Conservation (phyloP, 2,113 vertebrate species). For the Ctenodactylus gundi region DNA sequence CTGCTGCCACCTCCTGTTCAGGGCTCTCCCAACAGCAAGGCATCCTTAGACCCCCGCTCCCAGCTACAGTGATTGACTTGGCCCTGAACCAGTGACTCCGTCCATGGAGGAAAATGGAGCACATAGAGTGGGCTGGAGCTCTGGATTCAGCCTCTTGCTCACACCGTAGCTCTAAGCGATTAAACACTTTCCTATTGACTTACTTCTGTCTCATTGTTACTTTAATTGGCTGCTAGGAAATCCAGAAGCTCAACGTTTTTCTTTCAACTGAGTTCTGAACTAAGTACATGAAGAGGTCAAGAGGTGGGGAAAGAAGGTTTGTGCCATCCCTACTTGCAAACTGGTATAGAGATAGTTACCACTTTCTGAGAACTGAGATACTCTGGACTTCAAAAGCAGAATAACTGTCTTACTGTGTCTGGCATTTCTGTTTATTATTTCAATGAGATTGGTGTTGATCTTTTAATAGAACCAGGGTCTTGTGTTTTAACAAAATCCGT, state of each 20-base stretch:
- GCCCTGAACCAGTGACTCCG: no score
- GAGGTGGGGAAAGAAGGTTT: background rate
- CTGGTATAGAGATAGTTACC: background rate
- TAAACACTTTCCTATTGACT: background rate
- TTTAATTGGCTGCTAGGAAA: background rate
- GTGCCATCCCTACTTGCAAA: background rate
- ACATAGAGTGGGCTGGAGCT: background rate
- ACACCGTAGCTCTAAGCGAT: background rate
- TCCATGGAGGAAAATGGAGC: fast-evolving
- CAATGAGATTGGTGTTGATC: background rate
- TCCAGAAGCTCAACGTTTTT: background rate
- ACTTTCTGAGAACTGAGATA: background rate
- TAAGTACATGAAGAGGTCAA: background rate
- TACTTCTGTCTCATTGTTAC: background rate
- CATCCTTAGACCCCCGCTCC: background rate
- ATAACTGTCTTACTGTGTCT: background rate
- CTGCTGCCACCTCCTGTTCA: background rate
- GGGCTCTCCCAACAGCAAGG: background rate
- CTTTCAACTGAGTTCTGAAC: background rate
- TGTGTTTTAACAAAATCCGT: background rate
- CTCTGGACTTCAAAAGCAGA: background rate
- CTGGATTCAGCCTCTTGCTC: background rate
- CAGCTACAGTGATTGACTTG: background rate
- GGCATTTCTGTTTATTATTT: background rate
- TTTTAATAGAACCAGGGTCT: background rate